These are phyloP conservation scores for Eurystomus glaucurus DNA, from an alignment of 2,797 vertebrate species.

Conservation along the genomic window DNA sequence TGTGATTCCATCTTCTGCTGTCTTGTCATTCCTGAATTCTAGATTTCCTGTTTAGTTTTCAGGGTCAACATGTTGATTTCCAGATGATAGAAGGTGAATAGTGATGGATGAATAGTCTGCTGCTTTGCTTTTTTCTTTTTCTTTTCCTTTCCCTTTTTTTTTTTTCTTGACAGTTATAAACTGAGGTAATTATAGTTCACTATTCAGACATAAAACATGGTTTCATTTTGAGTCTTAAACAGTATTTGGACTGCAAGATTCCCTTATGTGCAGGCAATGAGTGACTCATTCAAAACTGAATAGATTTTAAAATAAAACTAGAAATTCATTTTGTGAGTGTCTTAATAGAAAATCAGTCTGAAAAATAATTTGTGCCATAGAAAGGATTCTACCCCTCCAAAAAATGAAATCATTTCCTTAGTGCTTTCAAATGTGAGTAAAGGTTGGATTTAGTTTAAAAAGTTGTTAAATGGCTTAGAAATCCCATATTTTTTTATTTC, in stretches of 20 bases:
- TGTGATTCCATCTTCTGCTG: not conserved
- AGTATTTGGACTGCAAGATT: slow-evolving; percentile 68
- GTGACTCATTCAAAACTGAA: slow-evolving; percentile 69
- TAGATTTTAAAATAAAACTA: slow-evolving; percentile 66
- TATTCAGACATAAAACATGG: slow-evolving; percentile 58
- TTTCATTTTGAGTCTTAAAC: slow-evolving; percentile 56
- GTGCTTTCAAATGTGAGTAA: not conserved
- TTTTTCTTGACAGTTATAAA: slow-evolving; percentile 24
- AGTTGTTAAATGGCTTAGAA: not conserved
- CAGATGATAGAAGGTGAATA: not conserved
- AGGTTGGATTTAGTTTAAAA: slow-evolving; percentile 16
- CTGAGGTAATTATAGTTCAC: slow-evolving; percentile 41
- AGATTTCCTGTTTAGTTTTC: not conserved
- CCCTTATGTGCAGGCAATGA: slow-evolving; percentile 35
- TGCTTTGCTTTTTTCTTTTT: not conserved
- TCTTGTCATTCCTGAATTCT: not conserved
- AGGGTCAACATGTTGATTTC: not conserved
- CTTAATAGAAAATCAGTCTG: slow-evolving; percentile 14
- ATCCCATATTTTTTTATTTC: not conserved
- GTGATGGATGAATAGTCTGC: not conserved
- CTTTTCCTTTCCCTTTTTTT: not conserved
- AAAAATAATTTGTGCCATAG: slow-evolving; percentile 24
- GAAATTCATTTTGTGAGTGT: slow-evolving; percentile 16
- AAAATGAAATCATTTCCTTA: not conserved
- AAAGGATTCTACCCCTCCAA: not conserved